Evolutionary conservation across 2,113 vertebrate genomes (phyloP).

Genomic region (Hypomesus transpacificus): DNA sequence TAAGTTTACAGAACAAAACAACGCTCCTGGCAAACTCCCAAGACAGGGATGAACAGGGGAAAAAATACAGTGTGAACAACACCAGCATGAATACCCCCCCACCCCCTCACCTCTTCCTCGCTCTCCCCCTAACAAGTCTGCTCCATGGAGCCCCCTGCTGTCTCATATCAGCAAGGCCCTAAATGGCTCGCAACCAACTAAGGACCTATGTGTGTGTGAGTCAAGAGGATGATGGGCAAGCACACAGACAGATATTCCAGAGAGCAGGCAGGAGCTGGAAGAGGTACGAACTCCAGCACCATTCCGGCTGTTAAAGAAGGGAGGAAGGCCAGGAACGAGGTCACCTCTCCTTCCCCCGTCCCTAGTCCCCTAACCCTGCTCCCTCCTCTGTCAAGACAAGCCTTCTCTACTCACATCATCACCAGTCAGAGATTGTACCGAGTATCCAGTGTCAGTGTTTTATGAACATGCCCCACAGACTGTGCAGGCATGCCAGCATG

Average conservation of each 20-base stretch:
- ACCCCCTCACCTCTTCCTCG: background rate
- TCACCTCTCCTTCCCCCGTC: slow-evolving; percentile 17
- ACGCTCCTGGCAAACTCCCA: background rate
- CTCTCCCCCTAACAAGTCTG: slow-evolving; percentile 15
- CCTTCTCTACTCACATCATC: slow-evolving; percentile 32
- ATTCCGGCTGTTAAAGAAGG: too few relatives aligned
- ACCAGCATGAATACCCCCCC: slow-evolving; percentile 73
- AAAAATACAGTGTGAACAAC: slow-evolving; percentile 53
- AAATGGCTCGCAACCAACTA: slow-evolving; percentile 29
- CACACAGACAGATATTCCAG: background rate
- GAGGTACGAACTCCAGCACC: too few relatives aligned
- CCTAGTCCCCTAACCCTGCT: slow-evolving; percentile 4
- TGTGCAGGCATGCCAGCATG: slow-evolving; percentile 19
- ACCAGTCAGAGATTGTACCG: slow-evolving; percentile 43
- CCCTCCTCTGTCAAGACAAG: slow-evolving; percentile 32
- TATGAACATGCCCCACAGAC: slow-evolving; percentile 30
- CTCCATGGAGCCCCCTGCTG: slow-evolving; percentile 17
- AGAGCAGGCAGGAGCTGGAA: background rate
- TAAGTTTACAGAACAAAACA: slow-evolving; percentile 53
- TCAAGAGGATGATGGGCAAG: background rate
- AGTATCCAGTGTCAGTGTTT: slow-evolving; percentile 33
- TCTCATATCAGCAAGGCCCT: slow-evolving; percentile 49
- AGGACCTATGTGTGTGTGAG: slow-evolving; percentile 47
- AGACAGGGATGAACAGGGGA: slow-evolving; percentile 19
- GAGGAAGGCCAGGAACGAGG: too few relatives aligned